These are phyloP conservation scores for Apotomis turbidana DNA, from an alignment of 2,888 invertebrate species.

Conservation along the genomic window DNA sequence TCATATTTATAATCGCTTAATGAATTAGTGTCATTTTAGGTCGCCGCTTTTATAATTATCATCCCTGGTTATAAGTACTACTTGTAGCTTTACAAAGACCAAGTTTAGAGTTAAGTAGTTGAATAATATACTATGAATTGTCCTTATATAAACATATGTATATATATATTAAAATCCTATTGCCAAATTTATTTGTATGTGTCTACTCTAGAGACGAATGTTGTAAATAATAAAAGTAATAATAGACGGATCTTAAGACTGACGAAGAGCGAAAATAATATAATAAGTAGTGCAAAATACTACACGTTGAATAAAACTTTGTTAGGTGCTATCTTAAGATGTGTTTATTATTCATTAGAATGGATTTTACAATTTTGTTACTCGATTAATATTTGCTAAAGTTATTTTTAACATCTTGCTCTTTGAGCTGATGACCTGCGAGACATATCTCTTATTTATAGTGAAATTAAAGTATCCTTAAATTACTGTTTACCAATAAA, in stretches of 20 bases:
- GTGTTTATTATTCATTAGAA: conserved; percentile 70
- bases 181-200: conserved; percentile 26
- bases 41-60: conserved; percentile 23
- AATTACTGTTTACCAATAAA: conserved; percentile 28
- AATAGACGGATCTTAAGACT: conserved; percentile 80
- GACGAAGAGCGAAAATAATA: conserved; percentile 52
- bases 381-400: conserved; percentile 44
- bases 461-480: conserved; percentile 35
- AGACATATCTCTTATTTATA: conserved; percentile 50
- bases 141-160: conserved; percentile 26
- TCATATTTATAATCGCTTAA: conserved; percentile 1
- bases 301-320: conserved; percentile 51
- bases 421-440: conserved; percentile 47
- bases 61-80: conserved; percentile 25
- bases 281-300: conserved; percentile 52
- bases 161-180: conserved; percentile 9
- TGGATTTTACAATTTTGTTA: conserved; percentile 39
- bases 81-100: conserved; percentile 55
- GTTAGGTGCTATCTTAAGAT: conserved; percentile 64
- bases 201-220: conserved; percentile 6
- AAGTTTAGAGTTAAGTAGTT: conserved; percentile 49
- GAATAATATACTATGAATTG: conserved; percentile 28
- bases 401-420: conserved; percentile 45
- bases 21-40: conserved; percentile 8
- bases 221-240: conserved; percentile 51